Evolutionary conservation across 2,888 invertebrate genomes (phyloP).

Genomic region (Cerceris rybyensis): DNA sequence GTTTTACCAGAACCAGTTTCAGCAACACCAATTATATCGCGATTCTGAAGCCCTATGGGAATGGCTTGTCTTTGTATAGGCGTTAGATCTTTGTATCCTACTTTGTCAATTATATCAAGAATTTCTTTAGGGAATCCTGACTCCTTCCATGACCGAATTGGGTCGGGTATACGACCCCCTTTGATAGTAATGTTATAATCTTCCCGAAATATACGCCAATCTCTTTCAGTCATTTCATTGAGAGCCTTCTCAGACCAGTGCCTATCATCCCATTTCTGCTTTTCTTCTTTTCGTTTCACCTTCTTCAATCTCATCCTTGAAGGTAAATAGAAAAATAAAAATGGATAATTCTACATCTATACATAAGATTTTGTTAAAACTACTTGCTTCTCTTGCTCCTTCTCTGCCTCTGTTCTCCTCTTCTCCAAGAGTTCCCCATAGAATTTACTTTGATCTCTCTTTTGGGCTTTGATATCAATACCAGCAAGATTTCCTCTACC

Average conservation of each 20-base stretch:
- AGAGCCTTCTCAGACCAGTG: conserved; percentile 98
- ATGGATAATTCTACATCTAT: background rate
- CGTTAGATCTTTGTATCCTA: conserved; percentile 98
- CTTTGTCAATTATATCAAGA: conserved; percentile 95
- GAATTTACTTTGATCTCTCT: conserved; percentile 97
- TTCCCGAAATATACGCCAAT: conserved; percentile 99
- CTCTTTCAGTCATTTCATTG: conserved; percentile 98
- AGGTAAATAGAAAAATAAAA: conserved; percentile 32
- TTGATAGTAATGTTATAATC: conserved; percentile 99
- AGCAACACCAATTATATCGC: conserved; percentile 99
- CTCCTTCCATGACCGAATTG: conserved; percentile 97
- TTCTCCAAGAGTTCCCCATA: conserved; percentile 98
- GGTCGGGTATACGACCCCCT: conserved; percentile 98
- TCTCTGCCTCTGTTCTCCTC: conserved; percentile 97
- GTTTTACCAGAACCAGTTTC: conserved; percentile 99
- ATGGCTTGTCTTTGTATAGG: conserved; percentile 99
- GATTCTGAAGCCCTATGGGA: conserved; percentile 96
- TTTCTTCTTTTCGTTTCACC: conserved; percentile 97
- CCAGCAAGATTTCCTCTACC: conserved; percentile 99
- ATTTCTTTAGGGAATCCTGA: conserved; percentile 94
- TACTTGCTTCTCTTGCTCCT: conserved; percentile 93
- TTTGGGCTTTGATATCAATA: conserved; percentile 98
- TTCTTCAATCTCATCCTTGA: conserved; percentile 90
- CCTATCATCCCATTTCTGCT: conserved; percentile 99
- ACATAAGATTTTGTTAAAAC: background rate